These are phyloP conservation scores for Montipora foliosa DNA, from an alignment of 64 coral and sea anemone genomes.

Conservation along the genomic window DNA sequence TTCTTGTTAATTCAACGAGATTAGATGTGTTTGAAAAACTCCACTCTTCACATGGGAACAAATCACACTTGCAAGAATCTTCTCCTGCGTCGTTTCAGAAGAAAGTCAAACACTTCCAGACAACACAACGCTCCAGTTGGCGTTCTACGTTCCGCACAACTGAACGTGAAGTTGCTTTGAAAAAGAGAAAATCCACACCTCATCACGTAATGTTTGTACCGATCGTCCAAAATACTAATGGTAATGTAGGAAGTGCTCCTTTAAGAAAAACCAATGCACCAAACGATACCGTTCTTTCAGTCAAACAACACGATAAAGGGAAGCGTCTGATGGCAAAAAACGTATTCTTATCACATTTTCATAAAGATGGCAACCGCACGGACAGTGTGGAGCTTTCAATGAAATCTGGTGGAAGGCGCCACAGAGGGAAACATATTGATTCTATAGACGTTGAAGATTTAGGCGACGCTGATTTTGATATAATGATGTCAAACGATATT, in stretches of 20 bases:
- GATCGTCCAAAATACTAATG: background rate
- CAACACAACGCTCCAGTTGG: background rate
- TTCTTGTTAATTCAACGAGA: background rate
- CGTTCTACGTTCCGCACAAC: background rate
- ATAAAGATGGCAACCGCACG: background rate
- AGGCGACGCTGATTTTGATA: slow-evolving; percentile 96
- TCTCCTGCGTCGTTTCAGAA: background rate
- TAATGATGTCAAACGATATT: slow-evolving; percentile 93
- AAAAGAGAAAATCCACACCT: background rate
- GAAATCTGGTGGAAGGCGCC: slow-evolving; percentile 17
- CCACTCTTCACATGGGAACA: background rate
- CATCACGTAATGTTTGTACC: background rate
- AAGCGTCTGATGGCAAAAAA: background rate
- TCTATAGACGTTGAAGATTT: slow-evolving; percentile 77
- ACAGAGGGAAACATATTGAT: slow-evolving; percentile 31
- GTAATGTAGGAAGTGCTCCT: background rate
- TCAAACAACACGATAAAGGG: slow-evolving; percentile 10
- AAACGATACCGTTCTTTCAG: background rate
- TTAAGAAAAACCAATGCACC: background rate
- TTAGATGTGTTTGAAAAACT: background rate
- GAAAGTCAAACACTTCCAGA: background rate
- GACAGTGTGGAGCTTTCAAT: slow-evolving; percentile 54
- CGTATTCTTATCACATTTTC: slow-evolving; percentile 19
- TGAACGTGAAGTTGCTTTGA: background rate
- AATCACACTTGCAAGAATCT: background rate